Conservation (phyloP, 2,797 vertebrate species). For the Sciurus carolinensis region DNA sequence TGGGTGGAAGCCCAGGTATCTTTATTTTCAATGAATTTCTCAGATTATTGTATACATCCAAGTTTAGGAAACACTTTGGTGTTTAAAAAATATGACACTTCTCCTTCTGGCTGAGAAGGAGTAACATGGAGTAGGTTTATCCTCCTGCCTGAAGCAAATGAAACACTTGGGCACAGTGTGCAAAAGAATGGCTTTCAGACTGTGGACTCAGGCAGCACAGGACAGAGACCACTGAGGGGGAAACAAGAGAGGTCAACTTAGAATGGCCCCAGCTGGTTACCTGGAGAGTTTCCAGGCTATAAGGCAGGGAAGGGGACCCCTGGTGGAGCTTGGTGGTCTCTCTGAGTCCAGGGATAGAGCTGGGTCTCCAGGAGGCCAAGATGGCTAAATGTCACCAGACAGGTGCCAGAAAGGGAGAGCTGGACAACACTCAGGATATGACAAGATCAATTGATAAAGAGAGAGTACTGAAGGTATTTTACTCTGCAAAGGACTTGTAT, state of each 20-base stretch:
- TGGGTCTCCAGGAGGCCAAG: neutral
- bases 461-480: neutral
- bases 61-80: conserved; percentile 73
- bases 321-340: neutral
- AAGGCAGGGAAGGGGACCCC: neutral
- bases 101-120: conserved; percentile 67
- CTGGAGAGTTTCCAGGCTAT: neutral
- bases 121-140: neutral
- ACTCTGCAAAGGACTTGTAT: neutral
- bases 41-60: conserved; percentile 70
- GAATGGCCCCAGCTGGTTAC: neutral
- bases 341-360: neutral
- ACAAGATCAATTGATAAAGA: neutral
- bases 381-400: neutral
- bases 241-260: neutral
- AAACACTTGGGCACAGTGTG: neutral
- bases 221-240: neutral
- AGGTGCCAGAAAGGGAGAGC: neutral
- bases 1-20: conserved; percentile 70
- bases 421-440: neutral
- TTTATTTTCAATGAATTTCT: conserved; percentile 77
- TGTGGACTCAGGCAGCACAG: neutral
- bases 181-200: neutral
- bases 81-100: conserved; percentile 79
- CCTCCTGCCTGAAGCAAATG: neutral